Base-by-base conservation (phyloP, 2,888 invertebrate species). In the Hirtodrosophila alboralis region DNA sequence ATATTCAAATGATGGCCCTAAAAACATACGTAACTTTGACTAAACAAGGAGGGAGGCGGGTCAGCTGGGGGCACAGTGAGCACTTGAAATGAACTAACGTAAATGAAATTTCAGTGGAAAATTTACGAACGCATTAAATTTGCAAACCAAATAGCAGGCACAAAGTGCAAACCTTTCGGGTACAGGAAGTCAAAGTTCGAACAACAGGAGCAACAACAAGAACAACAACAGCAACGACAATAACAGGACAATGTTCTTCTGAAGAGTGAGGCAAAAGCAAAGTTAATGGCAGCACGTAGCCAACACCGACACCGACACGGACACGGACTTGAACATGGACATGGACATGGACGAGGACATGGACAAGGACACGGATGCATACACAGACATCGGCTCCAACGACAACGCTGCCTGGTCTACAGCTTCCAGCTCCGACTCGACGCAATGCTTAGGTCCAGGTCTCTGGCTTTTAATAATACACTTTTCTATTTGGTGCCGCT, bases 101-200 rank as follows among this genome's bases (percentile, higher is more conserved):
- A 64, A 84, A 76, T 76, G 73, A 76, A 83, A 75, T 72, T 75
- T 76, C 61, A 70, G 70, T 64, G 31, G 41, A 68, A 60, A 74
- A 69, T 84, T 67, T 67, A 61, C 63, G 69, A 60, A 73, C 71
- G 66, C 78, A 84, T 80, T 67, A 74, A 81, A 84, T 77, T 81
- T 77, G 60, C 71, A 67, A 75, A 65, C 71, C 60, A 77, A 84
- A 81, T 78, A 63, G 61, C 67, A 80, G 68, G 67, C 66, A 54
- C 68, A 62, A 67, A 70, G 72, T 72, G 73, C 70, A 66, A 72
- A 67, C 69, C 74, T 73, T 75, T 70, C 23, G 77, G 78, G 64
- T 54, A 61, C 65, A 61, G 77, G 75, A 78, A 79, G 83, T 66
- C 68, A 69, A 75, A 79, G 76, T 66, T 75, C 62, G 76, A 66